Conservation (phyloP, 2,113 vertebrate species). For the Eublepharis macularius region DNA sequence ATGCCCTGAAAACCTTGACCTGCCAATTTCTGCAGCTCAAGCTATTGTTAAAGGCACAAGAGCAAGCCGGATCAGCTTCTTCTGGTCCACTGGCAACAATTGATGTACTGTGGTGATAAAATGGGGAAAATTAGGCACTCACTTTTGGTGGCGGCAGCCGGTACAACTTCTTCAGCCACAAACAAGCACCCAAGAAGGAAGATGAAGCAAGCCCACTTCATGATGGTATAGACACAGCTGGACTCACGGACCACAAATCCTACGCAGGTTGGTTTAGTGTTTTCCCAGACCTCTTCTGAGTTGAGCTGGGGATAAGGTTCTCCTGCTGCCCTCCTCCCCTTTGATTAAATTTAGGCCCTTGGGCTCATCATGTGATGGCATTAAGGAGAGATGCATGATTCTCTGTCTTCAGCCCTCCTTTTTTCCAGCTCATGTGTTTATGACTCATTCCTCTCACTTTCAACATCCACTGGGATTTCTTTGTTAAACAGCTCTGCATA, state of each 20-base stretch:
- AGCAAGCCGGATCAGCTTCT: background rate
- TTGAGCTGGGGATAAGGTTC: slow-evolving; percentile 29
- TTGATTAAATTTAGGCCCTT: slow-evolving; percentile 68
- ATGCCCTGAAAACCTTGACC: background rate
- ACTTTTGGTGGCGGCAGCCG: slow-evolving; percentile 63
- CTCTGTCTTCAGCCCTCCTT: slow-evolving; percentile 66
- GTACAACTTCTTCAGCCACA: slow-evolving; percentile 45
- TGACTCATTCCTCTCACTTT: slow-evolving; percentile 77
- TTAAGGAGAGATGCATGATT: slow-evolving; percentile 79
- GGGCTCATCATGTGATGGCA: slow-evolving; percentile 82
- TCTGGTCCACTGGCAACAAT: rapidly evolving
- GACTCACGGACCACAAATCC: background rate
- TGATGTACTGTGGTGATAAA: background rate
- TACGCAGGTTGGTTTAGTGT: rapidly evolving
- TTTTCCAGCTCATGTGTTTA: slow-evolving; percentile 77
- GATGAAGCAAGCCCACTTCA: slow-evolving; percentile 28
- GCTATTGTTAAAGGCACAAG: background rate
- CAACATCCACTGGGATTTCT: slow-evolving; percentile 58
- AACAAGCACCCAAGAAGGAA: slow-evolving; percentile 61
- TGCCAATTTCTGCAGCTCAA: background rate
- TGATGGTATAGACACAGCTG: background rate
- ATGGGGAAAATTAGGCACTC: slow-evolving; percentile 51
- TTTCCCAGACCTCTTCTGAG: background rate
- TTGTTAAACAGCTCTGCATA: slow-evolving; percentile 47
- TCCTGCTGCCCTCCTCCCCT: slow-evolving; percentile 42